phyloP scores from a whole-genome alignment of 2,113 vertebrate species.

The Calidris pygmaea region DNA sequence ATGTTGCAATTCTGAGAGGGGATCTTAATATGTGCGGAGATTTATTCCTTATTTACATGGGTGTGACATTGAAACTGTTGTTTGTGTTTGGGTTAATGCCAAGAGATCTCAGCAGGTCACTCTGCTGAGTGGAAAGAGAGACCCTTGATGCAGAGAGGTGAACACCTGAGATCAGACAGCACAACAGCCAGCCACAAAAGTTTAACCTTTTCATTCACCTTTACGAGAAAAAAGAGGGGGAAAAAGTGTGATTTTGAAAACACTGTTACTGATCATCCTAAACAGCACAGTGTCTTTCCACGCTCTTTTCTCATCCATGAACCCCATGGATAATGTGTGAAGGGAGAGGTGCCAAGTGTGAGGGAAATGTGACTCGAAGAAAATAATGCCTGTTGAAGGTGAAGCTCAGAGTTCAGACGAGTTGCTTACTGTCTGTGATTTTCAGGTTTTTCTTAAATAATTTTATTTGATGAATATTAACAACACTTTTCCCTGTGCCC shows the following conservation, averaged over 20 bases:
- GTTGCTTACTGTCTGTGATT: neutral
- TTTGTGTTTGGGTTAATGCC: neutral
- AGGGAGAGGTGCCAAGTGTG: neutral
- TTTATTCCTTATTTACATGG: neutral
- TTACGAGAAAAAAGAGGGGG: neutral
- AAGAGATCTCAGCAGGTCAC: neutral
- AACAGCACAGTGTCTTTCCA: neutral
- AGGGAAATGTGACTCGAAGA: rapidly evolving
- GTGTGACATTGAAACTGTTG: neutral
- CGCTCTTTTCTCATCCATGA: neutral
- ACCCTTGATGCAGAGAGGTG: neutral
- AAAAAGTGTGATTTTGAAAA: neutral
- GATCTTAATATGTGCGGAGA: neutral
- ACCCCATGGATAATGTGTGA: neutral
- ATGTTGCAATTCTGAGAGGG: neutral
- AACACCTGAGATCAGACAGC: neutral
- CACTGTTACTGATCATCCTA: neutral
- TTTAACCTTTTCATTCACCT: neutral
- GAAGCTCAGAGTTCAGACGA: neutral
- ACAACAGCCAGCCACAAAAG: neutral
- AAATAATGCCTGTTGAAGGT: rapidly evolving
- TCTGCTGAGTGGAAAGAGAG: neutral
- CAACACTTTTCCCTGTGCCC: too few relatives aligned
- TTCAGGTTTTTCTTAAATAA: too few relatives aligned
- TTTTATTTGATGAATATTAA: too few relatives aligned